Percentiles rank a stretch among this genome's conserved stretches.
Evolutionary conservation across 2,113 vertebrate genomes (phyloP).

Genomic region (Tetrax tetrax): DNA sequence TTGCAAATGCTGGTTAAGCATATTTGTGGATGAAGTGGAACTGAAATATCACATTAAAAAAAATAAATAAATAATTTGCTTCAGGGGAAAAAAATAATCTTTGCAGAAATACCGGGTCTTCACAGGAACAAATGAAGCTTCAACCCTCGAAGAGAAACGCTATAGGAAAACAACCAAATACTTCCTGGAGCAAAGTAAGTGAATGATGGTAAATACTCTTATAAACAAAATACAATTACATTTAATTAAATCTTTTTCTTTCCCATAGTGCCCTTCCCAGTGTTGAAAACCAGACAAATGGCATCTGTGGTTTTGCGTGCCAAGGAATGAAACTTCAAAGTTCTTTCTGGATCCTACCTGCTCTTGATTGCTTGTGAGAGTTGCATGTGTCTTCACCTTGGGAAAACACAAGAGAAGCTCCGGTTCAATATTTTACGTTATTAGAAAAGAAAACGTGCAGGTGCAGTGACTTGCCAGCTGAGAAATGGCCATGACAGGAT

Average conservation of each 20-base stretch:
- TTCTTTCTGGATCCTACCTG: background rate
- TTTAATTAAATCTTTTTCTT: background rate
- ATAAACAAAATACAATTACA: background rate
- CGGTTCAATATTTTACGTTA: background rate
- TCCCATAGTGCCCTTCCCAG: background rate
- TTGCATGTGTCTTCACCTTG: background rate
- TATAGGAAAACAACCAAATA: background rate
- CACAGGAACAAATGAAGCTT: background rate
- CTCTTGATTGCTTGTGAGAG: accelerated
- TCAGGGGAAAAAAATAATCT: background rate
- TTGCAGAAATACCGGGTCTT: background rate
- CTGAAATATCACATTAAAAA: background rate
- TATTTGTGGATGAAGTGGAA: background rate
- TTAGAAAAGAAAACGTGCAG: background rate
- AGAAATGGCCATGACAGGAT: background rate
- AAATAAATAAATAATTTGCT: background rate
- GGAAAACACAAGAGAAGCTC: background rate
- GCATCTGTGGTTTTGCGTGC: background rate
- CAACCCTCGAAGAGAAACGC: background rate
- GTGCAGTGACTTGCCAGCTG: background rate
- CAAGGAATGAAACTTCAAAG: background rate
- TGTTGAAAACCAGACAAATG: background rate
- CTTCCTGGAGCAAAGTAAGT: background rate
- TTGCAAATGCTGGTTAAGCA: background rate
- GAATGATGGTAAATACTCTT: background rate